Conservation (phyloP, 2,888 invertebrate genomes). For the Aleiodes testaceus region DNA sequence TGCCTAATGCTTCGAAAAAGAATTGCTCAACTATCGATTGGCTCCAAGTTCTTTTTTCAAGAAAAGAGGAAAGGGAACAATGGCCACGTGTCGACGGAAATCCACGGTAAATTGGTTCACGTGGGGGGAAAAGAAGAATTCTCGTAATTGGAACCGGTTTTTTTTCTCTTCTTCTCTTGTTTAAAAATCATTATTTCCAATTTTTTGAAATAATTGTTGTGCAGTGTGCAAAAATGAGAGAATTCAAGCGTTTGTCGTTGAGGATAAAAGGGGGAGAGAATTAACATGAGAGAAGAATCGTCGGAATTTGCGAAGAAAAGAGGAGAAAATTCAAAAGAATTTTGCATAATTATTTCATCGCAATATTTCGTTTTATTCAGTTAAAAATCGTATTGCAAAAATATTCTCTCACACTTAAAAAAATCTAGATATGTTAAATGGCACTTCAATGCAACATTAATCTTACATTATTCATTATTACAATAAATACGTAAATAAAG, state of each 20-base stretch:
- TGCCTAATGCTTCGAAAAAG: background rate
- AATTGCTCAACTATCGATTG: background rate
- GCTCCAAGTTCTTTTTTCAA: conserved; percentile 3
- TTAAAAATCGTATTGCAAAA: conserved; percentile 61
- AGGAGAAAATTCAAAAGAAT: background rate
- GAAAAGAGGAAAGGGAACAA: conserved; percentile 15
- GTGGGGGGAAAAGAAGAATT: conserved; percentile 5
- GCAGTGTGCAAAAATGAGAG: conserved; percentile 3
- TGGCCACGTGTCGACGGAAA: conserved; percentile 38
- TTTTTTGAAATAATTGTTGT: conserved; percentile 35
- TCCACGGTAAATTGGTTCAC: conserved; percentile 28
- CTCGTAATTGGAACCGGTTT: conserved; percentile 42
- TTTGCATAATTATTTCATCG: conserved; percentile 28
- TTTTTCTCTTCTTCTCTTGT: background rate
- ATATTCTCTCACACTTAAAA: conserved; percentile 58
- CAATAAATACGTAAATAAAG: conserved; percentile 8
- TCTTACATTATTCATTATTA: conserved; percentile 9
- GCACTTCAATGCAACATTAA: conserved; percentile 21
- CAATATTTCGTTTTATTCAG: conserved; percentile 45
- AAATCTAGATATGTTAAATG: conserved; percentile 31
- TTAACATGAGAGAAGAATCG: background rate
- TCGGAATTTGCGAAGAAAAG: background rate
- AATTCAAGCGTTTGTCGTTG: background rate
- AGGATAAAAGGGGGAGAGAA: background rate
- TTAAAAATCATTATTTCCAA: conserved; percentile 36